phyloP scores from a whole-genome alignment of 2,797 vertebrate species.

The Chaunax sp. region DNA sequence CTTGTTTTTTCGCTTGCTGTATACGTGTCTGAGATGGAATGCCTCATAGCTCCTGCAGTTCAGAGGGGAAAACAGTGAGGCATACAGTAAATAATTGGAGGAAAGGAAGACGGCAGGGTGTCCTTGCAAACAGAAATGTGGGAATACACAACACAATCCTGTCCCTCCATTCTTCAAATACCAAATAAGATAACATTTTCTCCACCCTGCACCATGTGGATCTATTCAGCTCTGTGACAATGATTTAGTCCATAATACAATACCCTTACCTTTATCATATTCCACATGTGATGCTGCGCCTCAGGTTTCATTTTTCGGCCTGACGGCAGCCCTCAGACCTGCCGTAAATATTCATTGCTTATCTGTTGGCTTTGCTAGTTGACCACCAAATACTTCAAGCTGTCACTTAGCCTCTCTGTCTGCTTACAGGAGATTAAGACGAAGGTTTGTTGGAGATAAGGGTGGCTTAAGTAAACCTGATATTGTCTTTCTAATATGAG shows the following conservation, averaged over 20 bases:
- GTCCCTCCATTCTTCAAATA: slow-evolving; percentile 24
- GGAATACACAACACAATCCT: slow-evolving; percentile 10
- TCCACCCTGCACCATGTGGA: slow-evolving; percentile 8
- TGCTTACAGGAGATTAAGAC: slow-evolving; percentile 35
- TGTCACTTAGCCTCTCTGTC: slow-evolving; percentile 35
- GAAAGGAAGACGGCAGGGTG: slow-evolving; percentile 58
- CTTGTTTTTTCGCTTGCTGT: slow-evolving; percentile 33
- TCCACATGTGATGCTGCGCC: not conserved
- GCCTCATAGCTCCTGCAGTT: slow-evolving; percentile 19
- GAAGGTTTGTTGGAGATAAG: slow-evolving; percentile 39
- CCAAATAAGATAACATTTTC: slow-evolving; percentile 17
- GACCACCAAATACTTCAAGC: slow-evolving; percentile 39
- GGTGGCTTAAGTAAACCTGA: slow-evolving; percentile 42
- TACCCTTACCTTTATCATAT: not conserved
- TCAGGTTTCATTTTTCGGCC: slow-evolving; percentile 30
- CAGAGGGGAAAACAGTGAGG: slow-evolving; percentile 24
- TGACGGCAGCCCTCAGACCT: slow-evolving; percentile 12
- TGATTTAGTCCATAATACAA: slow-evolving; percentile 9
- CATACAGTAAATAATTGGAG: slow-evolving; percentile 51
- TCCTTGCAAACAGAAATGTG: slow-evolving; percentile 39
- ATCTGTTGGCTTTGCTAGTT: slow-evolving; percentile 43
- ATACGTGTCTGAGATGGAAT: slow-evolving; percentile 58
- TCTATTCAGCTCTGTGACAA: slow-evolving; percentile 20
- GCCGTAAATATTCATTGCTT: slow-evolving; percentile 36
- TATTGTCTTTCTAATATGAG: slow-evolving; percentile 25